phyloP scores from a whole-genome alignment of 2,888 invertebrate genomes.

The Mystacides longicornis region DNA sequence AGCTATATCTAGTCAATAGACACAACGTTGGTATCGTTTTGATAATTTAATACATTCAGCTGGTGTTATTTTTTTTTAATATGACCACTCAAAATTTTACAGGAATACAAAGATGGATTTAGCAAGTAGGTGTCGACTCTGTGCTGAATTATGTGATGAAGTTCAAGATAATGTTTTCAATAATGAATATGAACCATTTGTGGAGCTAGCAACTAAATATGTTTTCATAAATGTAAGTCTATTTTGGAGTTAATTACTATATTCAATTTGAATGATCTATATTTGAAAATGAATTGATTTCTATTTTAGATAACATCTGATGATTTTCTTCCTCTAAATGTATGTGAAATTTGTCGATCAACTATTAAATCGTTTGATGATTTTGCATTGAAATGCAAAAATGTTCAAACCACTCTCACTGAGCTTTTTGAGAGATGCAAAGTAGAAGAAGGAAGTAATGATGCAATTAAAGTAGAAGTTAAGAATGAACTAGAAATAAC shows the following conservation, averaged over 20 bases:
- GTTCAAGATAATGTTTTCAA: background rate
- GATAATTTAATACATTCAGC: no score
- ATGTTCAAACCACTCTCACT: constrained; percentile 5
- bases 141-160: background rate
- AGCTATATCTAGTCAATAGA: no score
- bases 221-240: constrained; percentile 4
- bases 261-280: background rate
- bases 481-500: constrained; percentile 3
- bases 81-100: no score
- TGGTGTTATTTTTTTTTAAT: no score
- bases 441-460: background rate
- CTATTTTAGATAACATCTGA: constrained; percentile 8
- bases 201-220: background rate
- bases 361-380: constrained; percentile 10
- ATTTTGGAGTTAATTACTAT: background rate
- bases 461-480: background rate
- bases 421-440: background rate
- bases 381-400: constrained; percentile 10
- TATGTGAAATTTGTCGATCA: constrained; percentile 8
- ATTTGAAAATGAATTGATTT: background rate
- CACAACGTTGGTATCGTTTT: no score
- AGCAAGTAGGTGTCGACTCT: background rate
- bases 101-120: background rate
- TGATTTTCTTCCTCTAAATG: constrained; percentile 5
- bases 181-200: background rate